Conservation (phyloP, 2,888 invertebrate species). For the Cloeon dipterum region DNA sequence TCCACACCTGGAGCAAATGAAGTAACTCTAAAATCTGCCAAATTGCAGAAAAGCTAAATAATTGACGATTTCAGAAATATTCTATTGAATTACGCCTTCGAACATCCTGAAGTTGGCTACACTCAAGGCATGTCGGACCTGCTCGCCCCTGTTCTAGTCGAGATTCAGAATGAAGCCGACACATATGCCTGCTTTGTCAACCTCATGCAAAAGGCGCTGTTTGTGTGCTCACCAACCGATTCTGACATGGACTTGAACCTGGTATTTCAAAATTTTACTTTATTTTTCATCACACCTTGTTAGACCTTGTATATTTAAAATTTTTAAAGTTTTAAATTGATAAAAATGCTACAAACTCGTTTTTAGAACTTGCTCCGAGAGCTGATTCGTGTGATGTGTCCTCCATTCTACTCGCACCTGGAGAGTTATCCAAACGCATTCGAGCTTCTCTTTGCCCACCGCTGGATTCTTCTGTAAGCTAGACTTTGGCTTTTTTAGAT, state of each 20-base stretch:
- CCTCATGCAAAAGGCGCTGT: conserved; percentile 82
- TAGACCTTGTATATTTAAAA: no score
- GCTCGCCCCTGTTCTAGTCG: conserved; percentile 74
- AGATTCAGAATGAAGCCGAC: conserved; percentile 85
- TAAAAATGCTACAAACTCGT: neutral
- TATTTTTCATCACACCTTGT: neutral
- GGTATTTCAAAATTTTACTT: conserved; percentile 21
- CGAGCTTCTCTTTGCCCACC: conserved; percentile 79
- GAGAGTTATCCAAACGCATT: conserved; percentile 64
- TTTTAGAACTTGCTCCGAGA: conserved; percentile 57
- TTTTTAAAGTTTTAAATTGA: neutral
- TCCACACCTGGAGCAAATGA: conserved; percentile 74
- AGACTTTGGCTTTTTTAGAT: neutral
- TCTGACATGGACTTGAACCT: conserved; percentile 86
- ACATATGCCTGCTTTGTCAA: conserved; percentile 97
- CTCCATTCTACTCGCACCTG: conserved; percentile 72
- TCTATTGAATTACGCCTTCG: conserved; percentile 77
- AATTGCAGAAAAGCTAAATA: neutral
- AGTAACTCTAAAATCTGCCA: conserved; percentile 20
- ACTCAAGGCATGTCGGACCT: conserved; percentile 96
- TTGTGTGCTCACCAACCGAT: conserved; percentile 85
- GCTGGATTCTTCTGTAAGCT: conserved; percentile 76
- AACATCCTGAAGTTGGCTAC: conserved; percentile 65
- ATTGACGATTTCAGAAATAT: conserved; percentile 47
- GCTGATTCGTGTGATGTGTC: conserved; percentile 67